Conservation (phyloP, 1,140 invertebrate species). For the Leguminivora glycinivorella region DNA sequence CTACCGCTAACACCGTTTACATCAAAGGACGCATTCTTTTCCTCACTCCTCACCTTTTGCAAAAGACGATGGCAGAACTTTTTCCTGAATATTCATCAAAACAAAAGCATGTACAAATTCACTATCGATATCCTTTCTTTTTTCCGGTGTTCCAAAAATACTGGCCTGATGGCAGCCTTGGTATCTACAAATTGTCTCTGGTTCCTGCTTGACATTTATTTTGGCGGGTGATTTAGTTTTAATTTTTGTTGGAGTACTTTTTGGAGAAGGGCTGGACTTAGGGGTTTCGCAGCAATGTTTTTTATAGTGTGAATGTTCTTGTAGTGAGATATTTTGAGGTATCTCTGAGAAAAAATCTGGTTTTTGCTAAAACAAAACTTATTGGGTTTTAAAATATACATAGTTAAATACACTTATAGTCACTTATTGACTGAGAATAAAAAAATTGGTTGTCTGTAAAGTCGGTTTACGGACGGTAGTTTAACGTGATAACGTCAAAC, state of each 20-base stretch:
- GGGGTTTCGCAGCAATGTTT: constrained; percentile 49
- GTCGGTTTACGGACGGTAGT: too few species aligned
- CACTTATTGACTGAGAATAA: too few species aligned
- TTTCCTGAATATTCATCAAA: constrained; percentile 60
- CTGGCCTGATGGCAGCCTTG: constrained; percentile 43
- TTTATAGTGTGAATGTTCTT: constrained; percentile 35
- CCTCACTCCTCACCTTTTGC: constrained; percentile 63
- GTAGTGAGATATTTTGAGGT: constrained; percentile 44
- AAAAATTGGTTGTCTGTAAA: too few species aligned
- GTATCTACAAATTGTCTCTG: not conserved
- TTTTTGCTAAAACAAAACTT: constrained; percentile 57
- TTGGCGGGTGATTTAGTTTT: constrained; percentile 29
- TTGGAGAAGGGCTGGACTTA: constrained; percentile 33
- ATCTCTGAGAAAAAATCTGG: constrained; percentile 63
- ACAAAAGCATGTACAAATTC: constrained; percentile 70
- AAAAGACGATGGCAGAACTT: constrained; percentile 60
- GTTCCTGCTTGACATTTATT: constrained; percentile 2
- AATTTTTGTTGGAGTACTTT: constrained; percentile 20
- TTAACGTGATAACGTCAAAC: too few species aligned
- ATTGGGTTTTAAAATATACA: too few species aligned
- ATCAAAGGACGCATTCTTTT: too few species aligned
- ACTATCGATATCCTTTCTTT: constrained; percentile 36
- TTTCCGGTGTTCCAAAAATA: constrained; percentile 39
- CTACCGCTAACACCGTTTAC: too few species aligned
- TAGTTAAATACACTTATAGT: too few species aligned